Evolutionary conservation across 2,113 vertebrate genomes (phyloP), one percentile per base, ranked within the genome.

Genomic region (Potamarius usumacintae): DNA sequence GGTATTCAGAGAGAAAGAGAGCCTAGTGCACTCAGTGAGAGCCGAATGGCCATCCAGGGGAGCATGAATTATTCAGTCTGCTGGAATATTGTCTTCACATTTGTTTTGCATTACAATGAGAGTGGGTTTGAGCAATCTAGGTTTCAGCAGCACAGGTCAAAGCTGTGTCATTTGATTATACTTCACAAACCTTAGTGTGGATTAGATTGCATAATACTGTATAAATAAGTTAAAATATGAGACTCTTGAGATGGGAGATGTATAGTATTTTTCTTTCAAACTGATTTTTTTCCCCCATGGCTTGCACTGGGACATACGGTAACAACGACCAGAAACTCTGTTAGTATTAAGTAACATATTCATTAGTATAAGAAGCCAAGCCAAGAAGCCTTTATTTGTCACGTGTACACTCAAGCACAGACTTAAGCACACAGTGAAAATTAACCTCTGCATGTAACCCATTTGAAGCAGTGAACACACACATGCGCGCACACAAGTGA

Each of bases 21-120:
- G 91, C 89, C 86, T 48, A 34, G 90, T 82, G 89, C 86, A 92
- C 69, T 83, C 14, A 86, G 90, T 87, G 91, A 69, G 84, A 80
- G 76, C 90, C 90, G 90, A 91, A 77, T 63, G 74, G 79, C 85
- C 55, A 63, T 87, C 85, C 15, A 85, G 57, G 53, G 53, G 65
- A 69, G 77, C 76, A 85, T 90, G 57, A 88, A 89, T 88, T 88
- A 90, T 90, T 91, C 85, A 87, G 63, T n/a, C 55, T 58, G 65
- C 57, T 82, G 79, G 79, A 85, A 86, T 87, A 87, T 87, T 83
- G 82, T 87, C 85, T 69, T 86, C 81, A 58, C 14, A 12, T 79
- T 83, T 87, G 83, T 85, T 85, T 87, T 89, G 89, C 87, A 88
- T 88, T 84, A 83, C 80, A 88, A 82, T 84, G 72, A 88, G 82